Percentiles rank a stretch among this genome's conserved stretches.
phyloP scores from a whole-genome alignment of 2,797 vertebrate genomes.

The Heliangelus exortis region DNA sequence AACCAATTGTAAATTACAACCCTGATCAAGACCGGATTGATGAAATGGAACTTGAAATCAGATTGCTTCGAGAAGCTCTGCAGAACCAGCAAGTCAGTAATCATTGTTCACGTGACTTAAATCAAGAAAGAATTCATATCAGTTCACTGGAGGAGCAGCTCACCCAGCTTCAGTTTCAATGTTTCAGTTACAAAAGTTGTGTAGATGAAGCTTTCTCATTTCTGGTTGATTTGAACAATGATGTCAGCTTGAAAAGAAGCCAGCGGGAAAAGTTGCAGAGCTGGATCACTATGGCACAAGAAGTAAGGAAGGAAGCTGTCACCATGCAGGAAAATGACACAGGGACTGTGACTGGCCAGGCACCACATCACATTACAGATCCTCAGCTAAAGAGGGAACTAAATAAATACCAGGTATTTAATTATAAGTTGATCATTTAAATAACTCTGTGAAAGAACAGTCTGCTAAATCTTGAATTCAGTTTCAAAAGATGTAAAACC shows the following conservation, averaged over 20 bases:
- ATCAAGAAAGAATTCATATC: conserved; percentile 72
- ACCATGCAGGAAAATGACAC: conserved; percentile 14
- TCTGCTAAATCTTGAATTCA: background rate
- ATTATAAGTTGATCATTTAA: background rate
- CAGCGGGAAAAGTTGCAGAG: conserved; percentile 79
- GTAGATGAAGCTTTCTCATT: conserved; percentile 83
- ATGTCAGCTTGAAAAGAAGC: conserved; percentile 61
- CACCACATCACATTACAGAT: conserved; percentile 72
- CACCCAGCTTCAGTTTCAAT: conserved; percentile 73
- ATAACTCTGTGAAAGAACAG: background rate
- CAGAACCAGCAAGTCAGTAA: conserved; percentile 78
- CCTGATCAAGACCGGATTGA: conserved; percentile 79
- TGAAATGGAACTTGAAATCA: conserved; percentile 88
- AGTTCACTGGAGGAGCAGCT: conserved; percentile 77
- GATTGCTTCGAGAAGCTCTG: conserved; percentile 84
- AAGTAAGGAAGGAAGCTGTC: conserved; percentile 69
- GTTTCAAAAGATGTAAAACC: background rate
- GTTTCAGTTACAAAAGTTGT: conserved; percentile 76
- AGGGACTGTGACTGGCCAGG: conserved; percentile 21
- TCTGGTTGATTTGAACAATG: conserved; percentile 77
- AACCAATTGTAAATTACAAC: conserved; percentile 82
- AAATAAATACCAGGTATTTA: conserved; percentile 85
- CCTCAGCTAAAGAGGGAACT: conserved; percentile 84
- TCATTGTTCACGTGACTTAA: conserved; percentile 64
- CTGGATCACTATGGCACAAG: conserved; percentile 82